phyloP scores from a whole-genome alignment of 2,888 invertebrate genomes.

The Gymnosoma rotundatum region DNA sequence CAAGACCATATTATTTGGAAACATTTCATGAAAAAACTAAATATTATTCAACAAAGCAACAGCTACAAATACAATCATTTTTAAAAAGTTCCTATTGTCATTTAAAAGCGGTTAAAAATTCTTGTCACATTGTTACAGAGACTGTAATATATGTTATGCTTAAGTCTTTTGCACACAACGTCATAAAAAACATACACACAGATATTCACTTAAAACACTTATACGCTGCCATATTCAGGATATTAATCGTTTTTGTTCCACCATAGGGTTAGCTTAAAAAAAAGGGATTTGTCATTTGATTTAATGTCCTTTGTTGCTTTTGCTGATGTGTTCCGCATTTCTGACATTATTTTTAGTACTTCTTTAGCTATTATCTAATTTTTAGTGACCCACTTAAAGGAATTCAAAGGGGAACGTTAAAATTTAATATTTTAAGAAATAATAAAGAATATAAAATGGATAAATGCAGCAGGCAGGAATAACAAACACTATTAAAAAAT shows the following conservation, averaged over 20 bases:
- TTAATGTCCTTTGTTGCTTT: constrained; percentile 65
- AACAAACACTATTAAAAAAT: too few relatives aligned
- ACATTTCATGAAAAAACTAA: too few relatives aligned
- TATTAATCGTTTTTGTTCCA: too few relatives aligned
- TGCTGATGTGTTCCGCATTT: constrained; percentile 31
- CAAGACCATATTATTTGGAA: neutral
- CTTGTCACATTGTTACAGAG: constrained; percentile 8
- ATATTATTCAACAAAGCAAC: neutral
- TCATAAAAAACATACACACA: neutral
- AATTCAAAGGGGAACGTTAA: neutral
- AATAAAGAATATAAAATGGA: neutral
- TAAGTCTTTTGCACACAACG: constrained; percentile 31
- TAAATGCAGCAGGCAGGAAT: too few relatives aligned
- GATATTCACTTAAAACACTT: neutral
- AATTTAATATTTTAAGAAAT: constrained; percentile 3
- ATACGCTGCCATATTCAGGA: constrained; percentile 12
- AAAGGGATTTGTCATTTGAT: constrained; percentile 67
- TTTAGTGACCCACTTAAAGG: constrained; percentile 50
- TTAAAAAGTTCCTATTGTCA: neutral
- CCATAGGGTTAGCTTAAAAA: constrained; percentile 53
- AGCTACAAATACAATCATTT: neutral
- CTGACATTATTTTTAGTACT: constrained; percentile 25
- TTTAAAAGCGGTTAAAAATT: neutral
- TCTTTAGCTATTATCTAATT: neutral
- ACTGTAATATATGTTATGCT: constrained; percentile 26